phyloP scores from a whole-genome alignment of 2,113 vertebrate genomes.

The Otus sunia region DNA sequence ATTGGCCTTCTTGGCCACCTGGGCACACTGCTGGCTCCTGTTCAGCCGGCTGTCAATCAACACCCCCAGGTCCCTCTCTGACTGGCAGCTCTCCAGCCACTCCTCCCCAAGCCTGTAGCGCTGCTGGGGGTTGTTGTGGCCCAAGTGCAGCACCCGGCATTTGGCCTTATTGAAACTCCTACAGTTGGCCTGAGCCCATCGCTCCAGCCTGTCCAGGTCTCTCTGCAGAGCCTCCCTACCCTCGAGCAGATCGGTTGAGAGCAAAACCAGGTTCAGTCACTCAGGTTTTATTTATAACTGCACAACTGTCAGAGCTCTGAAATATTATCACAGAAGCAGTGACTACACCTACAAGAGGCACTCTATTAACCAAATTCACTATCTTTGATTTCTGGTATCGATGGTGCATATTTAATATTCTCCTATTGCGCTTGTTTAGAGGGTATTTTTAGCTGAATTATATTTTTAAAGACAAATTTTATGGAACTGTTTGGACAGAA shows the following conservation, averaged over 20 bases:
- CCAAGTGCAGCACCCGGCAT: too few relatives aligned
- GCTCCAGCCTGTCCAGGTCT: too few relatives aligned
- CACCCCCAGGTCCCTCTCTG: too few relatives aligned
- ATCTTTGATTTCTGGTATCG: neutral
- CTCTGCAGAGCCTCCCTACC: too few relatives aligned
- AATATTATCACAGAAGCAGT: neutral
- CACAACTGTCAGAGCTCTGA: neutral
- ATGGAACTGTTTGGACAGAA: neutral
- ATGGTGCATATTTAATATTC: neutral
- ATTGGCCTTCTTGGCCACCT: too few relatives aligned
- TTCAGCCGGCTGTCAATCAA: too few relatives aligned
- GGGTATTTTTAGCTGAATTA: neutral
- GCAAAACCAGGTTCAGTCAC: neutral
- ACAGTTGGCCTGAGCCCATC: too few relatives aligned
- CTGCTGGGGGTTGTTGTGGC: too few relatives aligned
- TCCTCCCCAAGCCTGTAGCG: too few relatives aligned
- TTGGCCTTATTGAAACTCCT: too few relatives aligned
- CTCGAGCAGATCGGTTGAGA: neutral
- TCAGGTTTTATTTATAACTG: neutral
- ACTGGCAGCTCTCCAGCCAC: too few relatives aligned
- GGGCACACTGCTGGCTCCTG: too few relatives aligned
- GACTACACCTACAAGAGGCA: neutral
- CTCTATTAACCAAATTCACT: neutral
- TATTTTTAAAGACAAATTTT: neutral
- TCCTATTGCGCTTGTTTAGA: neutral